phyloP scores from a whole-genome alignment of 2,113 vertebrate species.

The Beaufortia kweichowensis region DNA sequence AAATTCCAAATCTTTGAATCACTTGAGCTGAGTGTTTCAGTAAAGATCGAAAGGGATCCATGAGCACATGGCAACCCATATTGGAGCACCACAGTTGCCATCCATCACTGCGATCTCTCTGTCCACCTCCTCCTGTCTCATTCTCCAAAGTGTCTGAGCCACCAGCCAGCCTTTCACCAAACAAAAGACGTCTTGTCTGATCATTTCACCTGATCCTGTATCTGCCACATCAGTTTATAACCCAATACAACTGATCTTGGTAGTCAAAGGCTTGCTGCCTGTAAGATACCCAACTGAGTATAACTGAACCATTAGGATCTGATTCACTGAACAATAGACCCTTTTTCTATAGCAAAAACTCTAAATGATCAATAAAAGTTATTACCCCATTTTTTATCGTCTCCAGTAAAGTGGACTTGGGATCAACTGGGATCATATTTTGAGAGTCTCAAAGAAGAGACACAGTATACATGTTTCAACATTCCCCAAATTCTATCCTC shows the following conservation, averaged over 20 bases:
- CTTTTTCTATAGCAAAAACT: constrained; percentile 24
- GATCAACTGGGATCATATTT: constrained; percentile 60
- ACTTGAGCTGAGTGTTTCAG: not conserved
- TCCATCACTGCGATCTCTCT: constrained; percentile 62
- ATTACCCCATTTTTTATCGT: constrained; percentile 59
- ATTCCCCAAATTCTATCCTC: constrained; percentile 29
- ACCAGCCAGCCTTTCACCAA: constrained; percentile 54
- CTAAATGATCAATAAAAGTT: constrained; percentile 65
- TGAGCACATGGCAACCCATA: not conserved
- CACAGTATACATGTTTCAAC: constrained; percentile 28
- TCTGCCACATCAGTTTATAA: constrained; percentile 40
- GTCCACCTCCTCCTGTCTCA: constrained; percentile 58
- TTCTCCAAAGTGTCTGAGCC: constrained; percentile 61
- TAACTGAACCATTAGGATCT: constrained; percentile 27
- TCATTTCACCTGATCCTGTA: constrained; percentile 46
- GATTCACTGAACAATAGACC: constrained; percentile 20
- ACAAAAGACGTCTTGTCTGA: constrained; percentile 57
- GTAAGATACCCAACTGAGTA: constrained; percentile 3
- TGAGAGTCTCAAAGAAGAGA: constrained; percentile 32
- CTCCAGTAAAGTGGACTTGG: constrained; percentile 62
- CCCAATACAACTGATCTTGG: constrained; percentile 32
- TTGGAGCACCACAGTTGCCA: constrained; percentile 3
- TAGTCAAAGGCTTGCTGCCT: constrained; percentile 42
- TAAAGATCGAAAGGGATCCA: not conserved
- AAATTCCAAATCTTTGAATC: not conserved